Percentiles rank a stretch among this genome's conserved stretches.
Conservation (phyloP, 2,113 vertebrate species). For the Tragelaphus buxtoni region DNA sequence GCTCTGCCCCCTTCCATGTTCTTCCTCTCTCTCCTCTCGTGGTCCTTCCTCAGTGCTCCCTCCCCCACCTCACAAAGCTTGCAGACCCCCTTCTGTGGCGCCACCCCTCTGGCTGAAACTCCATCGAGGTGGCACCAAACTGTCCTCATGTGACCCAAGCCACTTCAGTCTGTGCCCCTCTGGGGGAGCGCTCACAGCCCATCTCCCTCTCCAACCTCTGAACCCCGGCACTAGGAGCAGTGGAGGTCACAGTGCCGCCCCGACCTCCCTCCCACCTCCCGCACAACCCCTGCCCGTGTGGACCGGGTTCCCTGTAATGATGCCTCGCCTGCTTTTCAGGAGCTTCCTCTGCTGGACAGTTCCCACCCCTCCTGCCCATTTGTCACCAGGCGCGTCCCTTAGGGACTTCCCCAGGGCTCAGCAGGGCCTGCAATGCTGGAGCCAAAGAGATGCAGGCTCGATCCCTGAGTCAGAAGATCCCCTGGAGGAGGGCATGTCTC, state of each 20-base stretch:
- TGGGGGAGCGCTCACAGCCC: neutral
- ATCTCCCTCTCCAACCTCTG: neutral
- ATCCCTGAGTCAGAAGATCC: neutral
- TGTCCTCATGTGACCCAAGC: neutral
- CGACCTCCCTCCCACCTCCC: neutral
- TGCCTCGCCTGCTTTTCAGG: neutral
- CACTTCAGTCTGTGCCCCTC: neutral
- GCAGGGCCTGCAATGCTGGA: neutral
- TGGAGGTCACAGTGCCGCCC: neutral
- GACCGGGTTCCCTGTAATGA: neutral
- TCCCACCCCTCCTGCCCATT: neutral
- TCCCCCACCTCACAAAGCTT: neutral
- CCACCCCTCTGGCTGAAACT: neutral
- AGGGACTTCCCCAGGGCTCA: neutral
- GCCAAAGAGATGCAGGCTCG: neutral
- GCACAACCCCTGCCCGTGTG: neutral
- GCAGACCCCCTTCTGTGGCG: neutral
- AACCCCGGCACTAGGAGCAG: neutral
- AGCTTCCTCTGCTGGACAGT: conserved; percentile 7
- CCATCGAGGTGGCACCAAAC: neutral
- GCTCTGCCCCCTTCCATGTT: neutral
- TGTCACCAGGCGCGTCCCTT: neutral
- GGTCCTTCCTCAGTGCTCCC: neutral
- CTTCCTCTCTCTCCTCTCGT: neutral
- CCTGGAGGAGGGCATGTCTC: neutral